Evolutionary conservation across 1,140 invertebrate species (phyloP).

Genomic region (Drosophila obscura): DNA sequence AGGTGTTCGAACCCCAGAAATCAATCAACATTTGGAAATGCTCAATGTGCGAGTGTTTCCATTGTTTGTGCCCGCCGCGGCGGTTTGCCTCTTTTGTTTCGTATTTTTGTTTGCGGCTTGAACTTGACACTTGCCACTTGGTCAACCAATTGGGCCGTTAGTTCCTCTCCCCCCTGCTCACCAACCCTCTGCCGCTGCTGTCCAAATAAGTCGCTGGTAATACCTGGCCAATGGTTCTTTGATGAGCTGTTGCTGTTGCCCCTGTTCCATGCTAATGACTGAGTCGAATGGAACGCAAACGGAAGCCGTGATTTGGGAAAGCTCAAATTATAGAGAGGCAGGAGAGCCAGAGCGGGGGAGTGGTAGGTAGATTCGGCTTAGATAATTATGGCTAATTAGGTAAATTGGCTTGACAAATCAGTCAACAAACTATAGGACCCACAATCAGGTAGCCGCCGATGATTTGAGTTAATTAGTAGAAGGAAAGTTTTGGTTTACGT

Average conservation of each 20-base stretch:
- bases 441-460: constrained; percentile 5
- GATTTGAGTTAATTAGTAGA: constrained; percentile 38
- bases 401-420: constrained; percentile 37
- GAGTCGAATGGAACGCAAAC: constrained; percentile 15
- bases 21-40: constrained; percentile 63
- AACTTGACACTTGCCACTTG: constrained; percentile 69
- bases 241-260: constrained; percentile 51
- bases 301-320: constrained; percentile 63
- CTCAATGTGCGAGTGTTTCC: constrained; percentile 57
- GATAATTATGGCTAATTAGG: constrained; percentile 51
- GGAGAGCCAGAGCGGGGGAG: constrained; percentile 20
- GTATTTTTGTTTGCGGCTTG: constrained; percentile 45
- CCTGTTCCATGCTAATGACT: constrained; percentile 62
- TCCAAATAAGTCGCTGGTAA: constrained; percentile 25
- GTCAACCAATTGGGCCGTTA: constrained; percentile 12
- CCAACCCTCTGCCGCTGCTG: background rate
- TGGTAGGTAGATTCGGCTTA: constrained; percentile 35
- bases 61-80: constrained; percentile 44
- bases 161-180: background rate
- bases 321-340: constrained; percentile 40
- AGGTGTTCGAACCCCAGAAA: constrained; percentile 57
- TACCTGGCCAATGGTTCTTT: constrained; percentile 43
- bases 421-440: constrained; percentile 35
- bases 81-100: constrained; percentile 37
- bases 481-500: constrained; percentile 9